Percentiles rank a stretch among this genome's conserved stretches.
These are phyloP conservation scores for Anolis sagrei DNA, from an alignment of 2,113 vertebrate genomes.

Conservation along the genomic window DNA sequence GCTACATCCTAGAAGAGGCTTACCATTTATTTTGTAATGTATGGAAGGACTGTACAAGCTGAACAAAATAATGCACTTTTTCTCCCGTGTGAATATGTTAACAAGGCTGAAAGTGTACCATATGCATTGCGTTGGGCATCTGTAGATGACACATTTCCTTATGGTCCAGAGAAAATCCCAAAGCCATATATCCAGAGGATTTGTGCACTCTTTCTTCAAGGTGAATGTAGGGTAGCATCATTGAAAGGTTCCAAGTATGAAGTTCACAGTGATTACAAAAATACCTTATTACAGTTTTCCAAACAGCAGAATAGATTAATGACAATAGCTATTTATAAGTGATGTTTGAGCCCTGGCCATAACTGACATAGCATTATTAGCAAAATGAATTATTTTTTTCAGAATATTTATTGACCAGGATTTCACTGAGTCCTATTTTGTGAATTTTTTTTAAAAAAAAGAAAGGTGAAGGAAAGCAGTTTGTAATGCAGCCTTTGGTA, in stretches of 20 bases:
- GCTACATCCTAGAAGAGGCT: conserved; percentile 76
- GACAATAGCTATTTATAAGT: conserved; percentile 40
- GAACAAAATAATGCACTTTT: conserved; percentile 78
- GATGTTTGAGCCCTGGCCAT: conserved; percentile 45
- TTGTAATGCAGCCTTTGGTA: conserved; percentile 77
- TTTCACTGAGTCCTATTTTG: conserved; percentile 17
- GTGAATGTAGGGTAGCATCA: conserved; percentile 27
- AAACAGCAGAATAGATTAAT: conserved; percentile 54
- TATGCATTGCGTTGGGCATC: conserved; percentile 67
- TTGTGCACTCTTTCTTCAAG: conserved; percentile 51
- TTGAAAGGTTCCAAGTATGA: conserved; percentile 41
- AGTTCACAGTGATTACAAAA: conserved; percentile 59
- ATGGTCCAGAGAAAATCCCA: conserved; percentile 59
- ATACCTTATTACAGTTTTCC: conserved; percentile 63
- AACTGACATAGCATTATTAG: conserved; percentile 15
- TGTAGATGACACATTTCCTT: conserved; percentile 64
- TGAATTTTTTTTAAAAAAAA: not conserved
- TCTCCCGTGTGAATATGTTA: conserved; percentile 68
- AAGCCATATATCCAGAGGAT: conserved; percentile 58
- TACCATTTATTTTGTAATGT: conserved; percentile 74
- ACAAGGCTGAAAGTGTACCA: conserved; percentile 73
- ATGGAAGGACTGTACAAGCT: conserved; percentile 77
- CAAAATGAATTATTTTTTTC: conserved; percentile 73
- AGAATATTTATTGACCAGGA: conserved; percentile 59
- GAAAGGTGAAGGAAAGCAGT: not conserved